phyloP scores from a whole-genome alignment of 2,113 vertebrate genomes.

The Hemibagrus wyckioides region DNA sequence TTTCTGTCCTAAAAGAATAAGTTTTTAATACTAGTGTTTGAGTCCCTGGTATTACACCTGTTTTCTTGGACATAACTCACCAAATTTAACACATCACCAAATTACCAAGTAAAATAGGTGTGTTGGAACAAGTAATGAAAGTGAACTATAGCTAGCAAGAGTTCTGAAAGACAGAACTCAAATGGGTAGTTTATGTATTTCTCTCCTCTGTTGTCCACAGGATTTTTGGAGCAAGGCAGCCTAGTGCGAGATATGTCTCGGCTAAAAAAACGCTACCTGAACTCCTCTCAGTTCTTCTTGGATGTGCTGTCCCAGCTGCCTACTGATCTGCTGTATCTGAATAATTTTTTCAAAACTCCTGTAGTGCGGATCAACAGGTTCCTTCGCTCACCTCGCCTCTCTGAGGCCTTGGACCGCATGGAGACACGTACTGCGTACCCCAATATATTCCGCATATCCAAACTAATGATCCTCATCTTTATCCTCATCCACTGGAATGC shows the following conservation, averaged over 20 bases:
- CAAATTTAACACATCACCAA: background rate
- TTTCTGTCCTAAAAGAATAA: background rate
- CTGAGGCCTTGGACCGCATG: conserved; percentile 82
- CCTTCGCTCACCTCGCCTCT: conserved; percentile 74
- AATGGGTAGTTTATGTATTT: background rate
- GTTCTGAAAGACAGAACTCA: background rate
- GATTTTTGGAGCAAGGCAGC: conserved; percentile 86
- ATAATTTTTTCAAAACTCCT: conserved; percentile 69
- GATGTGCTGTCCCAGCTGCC: conserved; percentile 81
- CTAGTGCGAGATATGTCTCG: conserved; percentile 72
- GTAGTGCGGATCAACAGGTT: conserved; percentile 83
- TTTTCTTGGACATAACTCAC: background rate
- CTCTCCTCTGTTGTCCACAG: conserved; percentile 61
- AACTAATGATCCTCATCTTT: conserved; percentile 86
- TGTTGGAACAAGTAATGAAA: background rate
- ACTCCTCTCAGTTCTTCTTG: conserved; percentile 72
- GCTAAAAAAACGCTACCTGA: conserved; percentile 73
- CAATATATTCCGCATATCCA: conserved; percentile 83
- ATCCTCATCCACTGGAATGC: conserved; percentile 88
- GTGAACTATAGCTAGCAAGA: background rate
- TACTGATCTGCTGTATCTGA: conserved; percentile 80
- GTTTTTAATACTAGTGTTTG: background rate
- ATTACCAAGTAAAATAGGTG: background rate
- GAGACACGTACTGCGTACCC: conserved; percentile 86
- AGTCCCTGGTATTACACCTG: background rate